Percentiles rank a stretch among this genome's conserved stretches.
phyloP scores from a whole-genome alignment of 2,113 vertebrate genomes.

The Mastomys coucha region DNA sequence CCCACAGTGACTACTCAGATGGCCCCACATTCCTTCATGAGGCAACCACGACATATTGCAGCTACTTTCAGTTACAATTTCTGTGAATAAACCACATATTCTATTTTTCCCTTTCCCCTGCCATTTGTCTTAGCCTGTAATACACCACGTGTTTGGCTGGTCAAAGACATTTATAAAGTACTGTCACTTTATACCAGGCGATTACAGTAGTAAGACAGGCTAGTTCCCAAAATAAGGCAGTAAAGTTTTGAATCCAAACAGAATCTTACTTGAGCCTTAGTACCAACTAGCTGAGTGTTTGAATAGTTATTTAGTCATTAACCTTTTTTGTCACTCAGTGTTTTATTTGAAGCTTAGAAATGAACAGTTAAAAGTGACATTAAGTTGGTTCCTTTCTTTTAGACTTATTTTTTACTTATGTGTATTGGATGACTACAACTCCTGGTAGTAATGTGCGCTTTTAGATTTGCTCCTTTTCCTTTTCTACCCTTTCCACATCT shows the following conservation, averaged over 20 bases:
- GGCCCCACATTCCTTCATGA: not conserved
- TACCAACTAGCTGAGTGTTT: conserved; percentile 25
- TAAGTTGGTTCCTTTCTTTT: too few relatives aligned
- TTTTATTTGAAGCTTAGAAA: not conserved
- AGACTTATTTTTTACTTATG: not conserved
- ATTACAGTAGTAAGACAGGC: not conserved
- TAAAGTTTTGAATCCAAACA: not conserved
- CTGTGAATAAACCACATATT: conserved; percentile 55
- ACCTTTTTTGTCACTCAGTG: not conserved
- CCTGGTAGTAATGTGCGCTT: not conserved
- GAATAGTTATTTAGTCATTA: conserved; percentile 38
- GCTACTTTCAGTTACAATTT: conserved; percentile 26
- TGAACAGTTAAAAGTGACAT: not conserved
- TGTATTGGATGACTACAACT: not conserved
- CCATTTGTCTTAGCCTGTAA: conserved; percentile 51
- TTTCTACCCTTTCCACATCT: too few relatives aligned
- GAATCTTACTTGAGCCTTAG: conserved; percentile 36
- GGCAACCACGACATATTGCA: not conserved
- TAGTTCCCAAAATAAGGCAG: not conserved
- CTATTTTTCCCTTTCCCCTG: conserved; percentile 57
- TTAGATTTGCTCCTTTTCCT: not conserved
- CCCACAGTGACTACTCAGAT: not conserved
- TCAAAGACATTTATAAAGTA: conserved; percentile 21
- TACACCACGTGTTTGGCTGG: not conserved
- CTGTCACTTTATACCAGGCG: not conserved